phyloP scores from a whole-genome alignment of 2,797 vertebrate genomes.

The Microhierax caerulescens region DNA sequence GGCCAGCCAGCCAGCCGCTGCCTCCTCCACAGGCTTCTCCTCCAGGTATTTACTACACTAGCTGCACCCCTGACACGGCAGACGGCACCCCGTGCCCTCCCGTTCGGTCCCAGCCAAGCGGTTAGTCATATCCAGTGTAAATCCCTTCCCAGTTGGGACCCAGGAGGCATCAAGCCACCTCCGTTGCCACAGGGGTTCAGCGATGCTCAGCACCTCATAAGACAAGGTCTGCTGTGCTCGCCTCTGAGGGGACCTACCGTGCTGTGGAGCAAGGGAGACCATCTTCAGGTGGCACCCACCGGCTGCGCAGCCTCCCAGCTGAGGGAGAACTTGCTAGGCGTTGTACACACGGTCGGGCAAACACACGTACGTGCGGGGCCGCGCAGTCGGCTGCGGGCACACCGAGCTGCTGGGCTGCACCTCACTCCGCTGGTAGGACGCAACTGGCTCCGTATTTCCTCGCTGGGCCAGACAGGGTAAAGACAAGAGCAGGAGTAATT shows the following conservation, averaged over 20 bases:
- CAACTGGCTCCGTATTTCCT: neutral
- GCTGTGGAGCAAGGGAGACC: neutral
- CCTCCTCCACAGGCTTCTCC: neutral
- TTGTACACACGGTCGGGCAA: fast-evolving
- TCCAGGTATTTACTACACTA: fast-evolving
- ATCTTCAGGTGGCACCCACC: fast-evolving
- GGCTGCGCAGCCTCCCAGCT: neutral
- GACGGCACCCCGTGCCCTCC: neutral
- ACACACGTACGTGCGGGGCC: too few relatives aligned
- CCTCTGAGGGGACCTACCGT: neutral
- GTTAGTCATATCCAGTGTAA: neutral
- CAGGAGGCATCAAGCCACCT: neutral
- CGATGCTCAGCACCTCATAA: neutral
- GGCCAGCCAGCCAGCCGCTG: neutral
- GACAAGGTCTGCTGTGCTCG: neutral
- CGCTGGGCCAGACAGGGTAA: neutral
- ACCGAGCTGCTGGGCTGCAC: neutral
- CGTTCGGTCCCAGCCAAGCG: neutral
- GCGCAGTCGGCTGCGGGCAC: fast-evolving
- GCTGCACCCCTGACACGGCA: neutral
- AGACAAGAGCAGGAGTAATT: neutral
- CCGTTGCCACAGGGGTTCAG: neutral
- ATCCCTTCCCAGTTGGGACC: neutral
- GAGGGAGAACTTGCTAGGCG: neutral
- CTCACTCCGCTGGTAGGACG: neutral